phyloP scores from a whole-genome alignment of 2,888 invertebrate species.

The Amitus sp. region DNA sequence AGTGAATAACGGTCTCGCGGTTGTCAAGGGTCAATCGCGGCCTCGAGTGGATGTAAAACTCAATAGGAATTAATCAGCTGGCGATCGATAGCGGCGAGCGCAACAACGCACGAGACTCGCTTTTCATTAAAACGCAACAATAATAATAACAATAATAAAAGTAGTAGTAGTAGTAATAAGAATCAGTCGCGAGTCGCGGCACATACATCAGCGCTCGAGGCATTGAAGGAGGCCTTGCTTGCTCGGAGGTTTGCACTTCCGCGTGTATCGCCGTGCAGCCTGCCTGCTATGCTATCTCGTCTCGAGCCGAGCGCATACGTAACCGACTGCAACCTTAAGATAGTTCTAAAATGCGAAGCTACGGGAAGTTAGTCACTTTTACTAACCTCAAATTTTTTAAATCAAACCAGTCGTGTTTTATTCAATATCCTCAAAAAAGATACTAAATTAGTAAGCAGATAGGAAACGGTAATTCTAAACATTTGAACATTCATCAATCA shows the following conservation, averaged over 20 bases:
- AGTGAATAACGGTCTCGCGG: constrained; percentile 36
- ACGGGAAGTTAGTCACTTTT: no score
- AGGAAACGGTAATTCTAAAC: no score
- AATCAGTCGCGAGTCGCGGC: no score
- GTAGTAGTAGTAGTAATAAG: no score
- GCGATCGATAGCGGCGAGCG: constrained; percentile 18
- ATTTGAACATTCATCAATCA: no score
- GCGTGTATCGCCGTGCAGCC: constrained; percentile 56
- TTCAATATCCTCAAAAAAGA: no score
- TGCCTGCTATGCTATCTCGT: no score
- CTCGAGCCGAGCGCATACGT: constrained; percentile 41
- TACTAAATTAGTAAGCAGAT: no score
- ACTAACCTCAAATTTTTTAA: no score
- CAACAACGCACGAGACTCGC: constrained; percentile 18
- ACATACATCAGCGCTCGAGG: constrained; percentile 52
- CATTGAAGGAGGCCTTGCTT: constrained; percentile 61
- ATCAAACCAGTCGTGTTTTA: no score
- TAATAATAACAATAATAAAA: constrained; percentile 14
- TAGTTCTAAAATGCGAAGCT: no score
- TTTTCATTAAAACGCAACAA: not conserved
- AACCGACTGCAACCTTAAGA: no score
- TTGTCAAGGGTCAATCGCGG: constrained; percentile 41
- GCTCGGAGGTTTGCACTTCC: constrained; percentile 55
- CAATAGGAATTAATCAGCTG: constrained; percentile 39
- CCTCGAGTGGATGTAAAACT: constrained; percentile 40